Evolutionary conservation across 2,888 invertebrate genomes (phyloP), one percentile per base, ranked within the genome.

Genomic region (Oscheius myriophilus): DNA sequence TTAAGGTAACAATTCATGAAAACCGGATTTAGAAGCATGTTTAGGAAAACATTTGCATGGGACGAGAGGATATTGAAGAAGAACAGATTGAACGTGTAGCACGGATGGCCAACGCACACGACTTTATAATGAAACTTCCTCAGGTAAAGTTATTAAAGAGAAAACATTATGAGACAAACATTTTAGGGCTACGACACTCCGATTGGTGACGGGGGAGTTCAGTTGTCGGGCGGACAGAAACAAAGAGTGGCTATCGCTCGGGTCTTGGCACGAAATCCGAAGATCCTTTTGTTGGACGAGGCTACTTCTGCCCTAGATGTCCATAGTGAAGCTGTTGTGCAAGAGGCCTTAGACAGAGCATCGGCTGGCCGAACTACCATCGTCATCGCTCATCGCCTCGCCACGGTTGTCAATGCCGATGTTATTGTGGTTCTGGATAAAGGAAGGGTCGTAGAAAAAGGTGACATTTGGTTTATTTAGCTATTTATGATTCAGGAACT

Each of bases 181-280:
- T n/a, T n/a, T n/a, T n/a, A 78, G 46, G 78, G 78, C 1, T 78
- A 78, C 43, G 72, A 78, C 9, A 78, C 78, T 14, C 39, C 73
- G 0, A 73, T 78, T 45, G 92, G 92, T 46, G 90, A 91, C 54
- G 91, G 91, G 85, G 75, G 78, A 25, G 75, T 78, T 21, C 78
- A 78, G 54, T 55, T 78, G 18, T 75, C 75, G 0, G 78, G 78
- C 18, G 78, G 78, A 46, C 78, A 78, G 26, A 78, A 75, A 58
- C 78, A 78, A 61, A 49, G 78, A 57, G 70, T 78, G 42, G 75
- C 78, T 0, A 78, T 78, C 66, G 78, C 78, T 7, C 70, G 78
- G 68, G 75, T 75, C 1, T 46, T 78, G 16, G 71, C 72, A 33
- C 54, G 75, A 54, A 65, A 75, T 66, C 78, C 78, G 9, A 73